Conservation (phyloP, 2,888 invertebrate genomes). For the Bombylius major region DNA sequence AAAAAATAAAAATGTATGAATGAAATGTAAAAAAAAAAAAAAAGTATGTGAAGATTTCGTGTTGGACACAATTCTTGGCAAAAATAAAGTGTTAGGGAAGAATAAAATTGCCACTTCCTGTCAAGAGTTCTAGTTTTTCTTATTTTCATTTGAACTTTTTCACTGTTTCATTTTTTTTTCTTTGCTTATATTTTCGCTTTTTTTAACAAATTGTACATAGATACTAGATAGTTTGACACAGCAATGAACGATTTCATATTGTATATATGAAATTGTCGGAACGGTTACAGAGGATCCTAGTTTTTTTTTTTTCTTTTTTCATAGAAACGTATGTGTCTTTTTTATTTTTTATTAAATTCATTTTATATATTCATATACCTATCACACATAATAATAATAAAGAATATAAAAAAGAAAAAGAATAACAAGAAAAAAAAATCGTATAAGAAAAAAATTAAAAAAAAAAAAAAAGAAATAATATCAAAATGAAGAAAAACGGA, state of each 20-base stretch:
- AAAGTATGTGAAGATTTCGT: neutral
- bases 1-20: too few species aligned
- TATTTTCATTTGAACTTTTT: neutral
- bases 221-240: neutral
- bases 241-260: too few species aligned
- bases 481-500: too few species aligned
- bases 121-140: neutral
- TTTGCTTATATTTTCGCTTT: neutral
- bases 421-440: too few species aligned
- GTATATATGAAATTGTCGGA: neutral
- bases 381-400: too few species aligned
- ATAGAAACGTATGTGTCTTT: too few species aligned
- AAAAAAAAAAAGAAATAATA: too few species aligned
- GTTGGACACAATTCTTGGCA: neutral
- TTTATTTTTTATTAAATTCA: too few species aligned
- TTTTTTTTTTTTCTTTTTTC: too few species aligned
- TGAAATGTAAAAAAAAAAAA: neutral
- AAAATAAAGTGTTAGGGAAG: neutral
- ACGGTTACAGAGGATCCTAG: neutral
- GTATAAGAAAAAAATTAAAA: too few species aligned
- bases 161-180: neutral
- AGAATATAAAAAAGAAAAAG: too few species aligned
- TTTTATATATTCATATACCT: too few species aligned
- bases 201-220: neutral
- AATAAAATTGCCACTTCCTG: conserved; percentile 2